phyloP scores from a whole-genome alignment of 2,888 invertebrate genomes.

The Acronicta leporina region DNA sequence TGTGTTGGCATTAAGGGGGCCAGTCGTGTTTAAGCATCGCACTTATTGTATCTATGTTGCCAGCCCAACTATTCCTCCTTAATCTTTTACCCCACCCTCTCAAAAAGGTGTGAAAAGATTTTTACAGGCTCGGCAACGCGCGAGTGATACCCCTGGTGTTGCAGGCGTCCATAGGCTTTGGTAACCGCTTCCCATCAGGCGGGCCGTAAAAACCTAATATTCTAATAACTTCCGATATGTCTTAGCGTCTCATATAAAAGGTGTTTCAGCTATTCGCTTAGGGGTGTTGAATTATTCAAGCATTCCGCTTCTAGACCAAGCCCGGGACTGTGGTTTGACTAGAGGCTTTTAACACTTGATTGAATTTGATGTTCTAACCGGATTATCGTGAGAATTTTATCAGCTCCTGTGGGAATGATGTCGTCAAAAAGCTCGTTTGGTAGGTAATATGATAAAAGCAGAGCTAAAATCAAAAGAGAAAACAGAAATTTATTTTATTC shows the following conservation, averaged over 20 bases:
- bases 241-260: conserved; percentile 24
- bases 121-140: too few relatives aligned
- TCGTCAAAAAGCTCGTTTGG: conserved; percentile 13
- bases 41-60: too few relatives aligned
- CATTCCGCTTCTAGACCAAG: conserved; percentile 51
- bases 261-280: conserved; percentile 28
- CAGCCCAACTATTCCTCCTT: too few relatives aligned
- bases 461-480: conserved; percentile 8
- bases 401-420: conserved; percentile 24
- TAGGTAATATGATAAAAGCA: conserved; percentile 17
- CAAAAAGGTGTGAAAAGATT: too few relatives aligned
- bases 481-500: not conserved
- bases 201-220: too few relatives aligned
- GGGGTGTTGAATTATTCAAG: conserved; percentile 61
- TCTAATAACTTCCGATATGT: conserved; percentile 34
- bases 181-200: too few relatives aligned
- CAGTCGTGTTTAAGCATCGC: too few relatives aligned
- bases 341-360: conserved; percentile 31
- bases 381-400: conserved; percentile 27
- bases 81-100: too few relatives aligned
- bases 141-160: too few relatives aligned
- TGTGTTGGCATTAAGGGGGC: too few relatives aligned
- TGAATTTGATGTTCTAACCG: conserved; percentile 40
- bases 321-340: conserved; percentile 14
- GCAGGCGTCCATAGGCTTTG: too few relatives aligned